Base-by-base conservation (phyloP, 35 echinoderm and acorn worm species). In the Heliocidaris erythrogramma region DNA sequence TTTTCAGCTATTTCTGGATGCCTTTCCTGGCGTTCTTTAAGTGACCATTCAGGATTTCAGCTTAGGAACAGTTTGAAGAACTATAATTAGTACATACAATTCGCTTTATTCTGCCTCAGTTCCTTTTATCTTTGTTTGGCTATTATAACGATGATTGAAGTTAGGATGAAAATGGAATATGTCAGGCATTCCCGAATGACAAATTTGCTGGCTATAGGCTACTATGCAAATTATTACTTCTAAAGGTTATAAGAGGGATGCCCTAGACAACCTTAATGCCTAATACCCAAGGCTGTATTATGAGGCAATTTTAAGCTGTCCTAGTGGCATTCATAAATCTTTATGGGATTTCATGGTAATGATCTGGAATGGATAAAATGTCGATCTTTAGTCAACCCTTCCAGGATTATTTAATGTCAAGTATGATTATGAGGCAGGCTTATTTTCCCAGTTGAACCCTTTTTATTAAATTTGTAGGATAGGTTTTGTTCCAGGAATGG, bases 41-140 rank as follows among this genome's bases (percentile, higher is more conserved):
- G 65, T 78, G 65, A 78, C 65, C 65, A 78, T 78, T 78, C 65
- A 78, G 24, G 65, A 78, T 78, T 78, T 78, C 65, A 78, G 65
- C 18, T 78, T 78, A 78, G 65, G 65, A 21, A 78, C 21, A 78
- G 65, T 78, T n/a, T 78, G 17, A 78, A 78, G 65, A 78, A 21
- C 27, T 78, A 78, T 78, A n/a, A 78, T 78, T 78, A 78, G 65
- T n/a, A 78, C 18, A 27, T n/a, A 78, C 65, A 78, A 78, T 78
- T 78, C 65, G 2, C 27, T 78, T 71, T 78, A 18, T 78, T 78
- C 65, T 78, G 27, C 27, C 65, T 56, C 10, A 56, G 52, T 56
- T 56, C 52, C 52, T 78, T 21, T 78, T 78, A 78, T 78, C 65
- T 78, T 78, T 78, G 65, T 78, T 78, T 7, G 65, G 65, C n/a